phyloP scores from a whole-genome alignment of 2,888 invertebrate species.

The Andrena minutula region DNA sequence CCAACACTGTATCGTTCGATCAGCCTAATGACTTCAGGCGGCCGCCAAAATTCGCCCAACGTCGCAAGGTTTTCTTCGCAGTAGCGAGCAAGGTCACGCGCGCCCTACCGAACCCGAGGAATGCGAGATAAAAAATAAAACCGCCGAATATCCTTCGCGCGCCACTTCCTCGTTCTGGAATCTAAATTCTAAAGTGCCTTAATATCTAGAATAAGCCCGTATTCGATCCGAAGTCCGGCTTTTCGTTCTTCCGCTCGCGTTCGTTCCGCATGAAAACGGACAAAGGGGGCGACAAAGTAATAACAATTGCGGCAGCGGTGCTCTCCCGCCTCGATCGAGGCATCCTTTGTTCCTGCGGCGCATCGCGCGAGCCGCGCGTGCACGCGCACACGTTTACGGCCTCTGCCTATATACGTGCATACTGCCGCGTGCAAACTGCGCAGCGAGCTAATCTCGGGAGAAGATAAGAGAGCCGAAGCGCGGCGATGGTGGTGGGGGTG shows the following conservation, averaged over 20 bases:
- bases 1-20: too few species aligned
- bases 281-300: slow-evolving; percentile 5
- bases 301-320: slow-evolving; percentile 6
- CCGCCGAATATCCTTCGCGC: slow-evolving; percentile 69
- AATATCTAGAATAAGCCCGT: not conserved
- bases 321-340: slow-evolving; percentile 11
- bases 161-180: slow-evolving; percentile 78
- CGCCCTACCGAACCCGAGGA: slow-evolving; percentile 74
- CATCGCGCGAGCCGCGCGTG: slow-evolving; percentile 26
- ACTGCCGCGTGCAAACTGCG: slow-evolving; percentile 75
- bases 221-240: not conserved
- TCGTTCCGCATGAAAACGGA: not conserved
- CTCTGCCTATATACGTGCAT: slow-evolving; percentile 26
- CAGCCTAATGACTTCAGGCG: slow-evolving; percentile 5
- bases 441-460: slow-evolving; percentile 75
- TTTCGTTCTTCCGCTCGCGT: not conserved
- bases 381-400: not conserved
- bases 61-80: slow-evolving; percentile 59
- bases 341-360: slow-evolving; percentile 63
- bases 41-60: slow-evolving; percentile 14
- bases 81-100: slow-evolving; percentile 74
- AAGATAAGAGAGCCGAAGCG: slow-evolving; percentile 75
- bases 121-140: slow-evolving; percentile 71
- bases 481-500: slow-evolving; percentile 31
- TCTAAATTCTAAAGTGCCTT: not conserved